phyloP scores from a whole-genome alignment of 2,113 vertebrate genomes.

The Callorhinus ursinus region DNA sequence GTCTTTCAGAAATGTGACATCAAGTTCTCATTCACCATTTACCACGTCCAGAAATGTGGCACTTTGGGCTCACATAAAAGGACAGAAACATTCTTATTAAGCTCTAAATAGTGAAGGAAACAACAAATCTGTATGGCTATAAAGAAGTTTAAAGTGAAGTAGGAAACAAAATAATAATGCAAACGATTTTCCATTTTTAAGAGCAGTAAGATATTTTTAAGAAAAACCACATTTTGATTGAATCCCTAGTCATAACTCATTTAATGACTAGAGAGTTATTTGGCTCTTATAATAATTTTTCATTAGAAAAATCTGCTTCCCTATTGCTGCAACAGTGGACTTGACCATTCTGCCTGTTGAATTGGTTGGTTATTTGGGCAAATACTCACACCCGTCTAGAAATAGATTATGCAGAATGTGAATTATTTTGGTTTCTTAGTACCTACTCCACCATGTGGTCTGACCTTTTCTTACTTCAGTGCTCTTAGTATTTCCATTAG shows the following conservation, averaged over 20 bases:
- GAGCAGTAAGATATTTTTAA: conserved; percentile 31
- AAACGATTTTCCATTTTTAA: neutral
- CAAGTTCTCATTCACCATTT: conserved; percentile 8
- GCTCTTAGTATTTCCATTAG: neutral
- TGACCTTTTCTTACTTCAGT: neutral
- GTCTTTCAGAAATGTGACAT: conserved; percentile 47
- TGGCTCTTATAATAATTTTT: neutral
- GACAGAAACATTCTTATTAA: neutral
- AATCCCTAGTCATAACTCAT: neutral
- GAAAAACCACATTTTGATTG: neutral
- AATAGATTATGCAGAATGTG: neutral
- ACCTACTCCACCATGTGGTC: neutral
- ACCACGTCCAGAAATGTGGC: neutral
- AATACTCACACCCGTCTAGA: neutral
- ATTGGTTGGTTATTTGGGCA: neutral
- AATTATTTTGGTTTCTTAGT: neutral
- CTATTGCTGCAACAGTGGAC: neutral
- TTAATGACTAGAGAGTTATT: conserved; percentile 6
- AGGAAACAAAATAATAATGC: neutral
- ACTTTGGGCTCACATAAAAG: conserved; percentile 1
- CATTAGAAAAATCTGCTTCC: neutral
- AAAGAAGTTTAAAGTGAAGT: neutral
- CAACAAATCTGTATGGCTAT: neutral
- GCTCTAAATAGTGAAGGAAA: neutral
- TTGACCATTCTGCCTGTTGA: neutral